These are phyloP conservation scores for Cheilosia vulpina DNA, from an alignment of 2,888 invertebrate species.

Conservation along the genomic window DNA sequence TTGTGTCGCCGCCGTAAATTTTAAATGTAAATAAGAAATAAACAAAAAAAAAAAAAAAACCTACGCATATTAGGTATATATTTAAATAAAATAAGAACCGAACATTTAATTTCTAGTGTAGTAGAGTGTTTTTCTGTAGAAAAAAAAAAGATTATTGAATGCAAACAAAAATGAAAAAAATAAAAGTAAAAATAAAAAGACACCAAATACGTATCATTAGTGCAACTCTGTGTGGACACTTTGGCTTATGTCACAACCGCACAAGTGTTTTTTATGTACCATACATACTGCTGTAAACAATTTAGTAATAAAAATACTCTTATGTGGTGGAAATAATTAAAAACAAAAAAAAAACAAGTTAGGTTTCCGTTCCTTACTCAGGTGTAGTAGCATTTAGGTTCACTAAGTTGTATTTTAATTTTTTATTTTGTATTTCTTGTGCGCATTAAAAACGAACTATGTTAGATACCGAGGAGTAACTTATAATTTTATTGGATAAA, in stretches of 20 bases:
- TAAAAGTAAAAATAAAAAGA: conserved; percentile 26
- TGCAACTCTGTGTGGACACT: conserved; percentile 25
- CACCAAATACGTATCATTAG: conserved; percentile 73
- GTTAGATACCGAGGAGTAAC: conserved; percentile 54
- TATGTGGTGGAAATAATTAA: conserved; percentile 40
- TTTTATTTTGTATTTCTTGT: conserved; percentile 6
- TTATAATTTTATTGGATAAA: conserved; percentile 69
- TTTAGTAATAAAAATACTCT: conserved; percentile 21
- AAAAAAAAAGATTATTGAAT: neutral
- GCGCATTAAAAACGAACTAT: conserved; percentile 42
- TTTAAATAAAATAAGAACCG: conserved; percentile 28
- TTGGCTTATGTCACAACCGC: conserved; percentile 18
- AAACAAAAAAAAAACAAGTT: conserved; percentile 31
- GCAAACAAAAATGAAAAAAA: conserved; percentile 14
- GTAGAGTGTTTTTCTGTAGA: conserved; percentile 46
- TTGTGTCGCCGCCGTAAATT: conserved; percentile 47
- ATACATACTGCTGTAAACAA: conserved; percentile 48
- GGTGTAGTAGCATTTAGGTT: conserved; percentile 69
- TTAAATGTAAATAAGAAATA: conserved; percentile 58
- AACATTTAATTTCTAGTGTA: conserved; percentile 39
- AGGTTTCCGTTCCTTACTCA: conserved; percentile 75
- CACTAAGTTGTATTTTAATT: conserved; percentile 40
- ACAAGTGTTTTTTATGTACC: conserved; percentile 53
- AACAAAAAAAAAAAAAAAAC: conserved; percentile 1
- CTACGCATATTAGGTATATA: conserved; percentile 22